Evolutionary conservation across 2,797 vertebrate species (phyloP).

Genomic region (Uromys caudimaculatus): DNA sequence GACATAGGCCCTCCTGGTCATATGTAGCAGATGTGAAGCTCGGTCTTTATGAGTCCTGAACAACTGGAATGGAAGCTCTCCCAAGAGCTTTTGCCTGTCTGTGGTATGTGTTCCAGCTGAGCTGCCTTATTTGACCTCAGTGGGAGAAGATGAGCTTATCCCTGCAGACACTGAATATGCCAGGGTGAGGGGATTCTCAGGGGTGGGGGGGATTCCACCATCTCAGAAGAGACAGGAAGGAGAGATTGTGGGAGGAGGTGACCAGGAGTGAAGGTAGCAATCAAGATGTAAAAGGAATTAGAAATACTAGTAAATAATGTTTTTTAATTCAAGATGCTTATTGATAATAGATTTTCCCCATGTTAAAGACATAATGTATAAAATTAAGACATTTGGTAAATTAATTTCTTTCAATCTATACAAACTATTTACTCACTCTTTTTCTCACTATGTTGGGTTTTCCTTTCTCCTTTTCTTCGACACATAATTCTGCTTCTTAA

Average conservation of each 20-base stretch:
- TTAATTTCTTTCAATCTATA: not conserved
- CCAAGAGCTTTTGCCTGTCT: not conserved
- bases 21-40: no score
- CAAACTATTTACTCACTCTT: not conserved
- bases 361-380: not conserved
- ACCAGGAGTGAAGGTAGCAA: not conserved
- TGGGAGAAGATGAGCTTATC: not conserved
- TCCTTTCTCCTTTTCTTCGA: slow-evolving; percentile 14
- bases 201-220: no score
- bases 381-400: not conserved
- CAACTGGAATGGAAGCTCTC: no score
- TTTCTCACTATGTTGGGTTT: not conserved
- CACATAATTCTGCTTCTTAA: not conserved
- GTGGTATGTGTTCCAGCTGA: not conserved
- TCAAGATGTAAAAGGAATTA: not conserved
- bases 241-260: no score
- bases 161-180: not conserved
- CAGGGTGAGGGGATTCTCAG: no score
- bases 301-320: not conserved
- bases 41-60: no score
- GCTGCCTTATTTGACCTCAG: not conserved
- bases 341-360: not conserved
- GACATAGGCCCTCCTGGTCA: no score
- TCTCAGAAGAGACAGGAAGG: no score
- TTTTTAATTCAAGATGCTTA: not conserved